Evolutionary conservation across 1,140 invertebrate genomes (phyloP), one percentile per base, ranked within the genome.

Genomic region (Diploscapter pachys): DNA sequence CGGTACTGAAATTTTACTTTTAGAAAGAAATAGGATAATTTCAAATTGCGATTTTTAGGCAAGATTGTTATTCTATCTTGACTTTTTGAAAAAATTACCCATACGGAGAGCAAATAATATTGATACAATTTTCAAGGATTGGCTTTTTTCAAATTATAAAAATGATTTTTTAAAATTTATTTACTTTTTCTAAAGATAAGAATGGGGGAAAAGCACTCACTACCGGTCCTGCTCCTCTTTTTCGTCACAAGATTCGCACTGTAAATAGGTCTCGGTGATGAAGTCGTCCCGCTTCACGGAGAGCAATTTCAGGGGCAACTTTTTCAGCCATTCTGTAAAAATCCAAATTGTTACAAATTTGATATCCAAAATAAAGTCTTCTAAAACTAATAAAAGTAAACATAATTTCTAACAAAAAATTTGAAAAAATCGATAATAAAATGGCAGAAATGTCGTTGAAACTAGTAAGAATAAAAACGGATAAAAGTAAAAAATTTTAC

Each of bases 211-310:
- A 59, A 59, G 57, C 9, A 31, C 9, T 11, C 61, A 11, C 13
- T 59, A 59, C 5, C 48, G 31, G 48, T 80, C 65, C 5, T 79
- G 31, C 13, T 80, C 65, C 5, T 79, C 72, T 51, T 63, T 61
- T 57, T 81, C 78, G 50, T 78, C 71, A 64, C 80, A 82, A 0
- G 80, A 81, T 51, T 83, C 81, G 67, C 75, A 80, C 51, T 81
- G 72, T 50, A 75, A n/a, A 64, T 81, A 80, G 68, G 71, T 53
- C 52, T 77, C 64, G 51, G 53, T 49, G 4, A 82, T 49, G 55
- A 81, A 82, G 5, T 75, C 70, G 11, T 76, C 9, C 11, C 73
- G 64, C 50, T 55, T 72, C 9, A 80, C 73, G 11, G 61, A 59
- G 0, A 82, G 66, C 48, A 68, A 55, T 53, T 68, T 68, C 11